Conservation (phyloP, 2,113 vertebrate genomes). For the Pangasianodon gigas region DNA sequence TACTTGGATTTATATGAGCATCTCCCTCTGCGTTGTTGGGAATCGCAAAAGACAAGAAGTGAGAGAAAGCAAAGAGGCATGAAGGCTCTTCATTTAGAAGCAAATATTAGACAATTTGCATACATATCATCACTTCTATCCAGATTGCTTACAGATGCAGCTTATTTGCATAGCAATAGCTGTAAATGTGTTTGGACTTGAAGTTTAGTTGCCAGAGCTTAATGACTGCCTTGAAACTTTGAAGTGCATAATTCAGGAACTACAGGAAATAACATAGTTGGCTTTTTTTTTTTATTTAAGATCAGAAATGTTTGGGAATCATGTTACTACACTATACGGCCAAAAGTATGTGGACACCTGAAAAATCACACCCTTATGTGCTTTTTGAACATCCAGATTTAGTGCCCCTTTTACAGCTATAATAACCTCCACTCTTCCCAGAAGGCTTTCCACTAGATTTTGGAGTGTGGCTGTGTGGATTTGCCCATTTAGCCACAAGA, state of each 20-base stretch:
- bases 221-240: neutral
- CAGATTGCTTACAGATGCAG: neutral
- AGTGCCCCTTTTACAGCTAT: neutral
- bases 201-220: neutral
- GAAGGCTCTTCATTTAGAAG: neutral
- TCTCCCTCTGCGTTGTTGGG: neutral
- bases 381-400: neutral
- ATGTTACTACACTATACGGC: neutral
- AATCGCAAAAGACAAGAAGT: neutral
- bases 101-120: neutral
- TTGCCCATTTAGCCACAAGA: neutral
- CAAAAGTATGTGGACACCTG: neutral
- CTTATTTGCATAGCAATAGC: constrained; percentile 9
- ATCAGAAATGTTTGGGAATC: neutral
- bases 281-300: neutral
- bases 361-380: neutral
- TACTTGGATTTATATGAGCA: neutral
- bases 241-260: neutral
- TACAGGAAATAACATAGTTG: neutral
- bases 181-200: neutral
- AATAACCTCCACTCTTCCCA: neutral
- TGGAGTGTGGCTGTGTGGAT: neutral
- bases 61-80: neutral
- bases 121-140: neutral
- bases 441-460: neutral